phyloP scores from a whole-genome alignment of 2,888 invertebrate genomes.

The Euplagia quadripunctaria region DNA sequence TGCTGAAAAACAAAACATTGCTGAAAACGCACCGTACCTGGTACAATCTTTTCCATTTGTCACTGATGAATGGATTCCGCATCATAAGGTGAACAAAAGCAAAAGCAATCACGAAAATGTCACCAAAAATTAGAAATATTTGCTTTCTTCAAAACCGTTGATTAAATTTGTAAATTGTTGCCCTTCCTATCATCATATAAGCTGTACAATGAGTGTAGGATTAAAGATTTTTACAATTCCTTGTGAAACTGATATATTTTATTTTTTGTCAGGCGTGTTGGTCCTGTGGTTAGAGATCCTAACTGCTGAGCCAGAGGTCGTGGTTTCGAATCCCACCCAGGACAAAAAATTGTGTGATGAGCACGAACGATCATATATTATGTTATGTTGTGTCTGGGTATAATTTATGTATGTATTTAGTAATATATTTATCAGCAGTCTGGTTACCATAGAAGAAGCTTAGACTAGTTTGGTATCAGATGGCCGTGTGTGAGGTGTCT shows the following conservation, averaged over 20 bases:
- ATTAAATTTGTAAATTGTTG: neutral
- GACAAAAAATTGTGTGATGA: too few species aligned
- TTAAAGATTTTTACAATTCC: neutral
- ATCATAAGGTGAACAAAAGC: neutral
- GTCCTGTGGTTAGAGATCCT: too few species aligned
- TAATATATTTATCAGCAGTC: too few species aligned
- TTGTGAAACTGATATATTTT: neutral
- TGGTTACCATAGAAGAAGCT: too few species aligned
- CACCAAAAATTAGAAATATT: constrained; percentile 2
- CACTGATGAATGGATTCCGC: neutral
- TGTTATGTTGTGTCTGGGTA: too few species aligned
- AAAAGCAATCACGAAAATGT: neutral
- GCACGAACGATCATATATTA: too few species aligned
- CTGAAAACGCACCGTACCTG: neutral
- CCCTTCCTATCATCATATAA: neutral
- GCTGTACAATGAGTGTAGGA: neutral
- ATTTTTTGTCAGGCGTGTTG: too few species aligned
- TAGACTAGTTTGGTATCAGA: too few species aligned
- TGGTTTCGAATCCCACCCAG: too few species aligned
- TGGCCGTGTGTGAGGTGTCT: too few species aligned
- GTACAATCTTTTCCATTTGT: neutral
- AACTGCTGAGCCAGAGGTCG: too few species aligned
- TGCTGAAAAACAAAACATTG: neutral
- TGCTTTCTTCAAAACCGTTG: neutral
- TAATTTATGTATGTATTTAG: too few species aligned